Base-by-base conservation (phyloP, 2,797 vertebrate species). In the Anabas testudineus region DNA sequence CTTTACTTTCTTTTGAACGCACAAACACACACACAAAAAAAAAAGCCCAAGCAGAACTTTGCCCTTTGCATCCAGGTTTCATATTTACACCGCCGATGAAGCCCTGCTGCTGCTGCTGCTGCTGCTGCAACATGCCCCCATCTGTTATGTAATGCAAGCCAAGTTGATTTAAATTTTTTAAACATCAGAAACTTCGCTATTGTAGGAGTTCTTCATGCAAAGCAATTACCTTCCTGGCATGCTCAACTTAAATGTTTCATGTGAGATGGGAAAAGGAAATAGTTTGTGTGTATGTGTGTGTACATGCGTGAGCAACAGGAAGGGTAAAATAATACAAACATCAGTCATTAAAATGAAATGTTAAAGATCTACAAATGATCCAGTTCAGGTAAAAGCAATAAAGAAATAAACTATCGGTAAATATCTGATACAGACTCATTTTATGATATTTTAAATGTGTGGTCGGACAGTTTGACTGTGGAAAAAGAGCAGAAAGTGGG, bases 201-300 rank as follows among this genome's bases (percentile, higher is more conserved):
- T 77, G 78, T 74, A 71, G 48, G 28, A 69, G 39, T 75, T 81
- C 74, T 62, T 42, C 34, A 22, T 43, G 77, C 66, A 61, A 53
- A 79, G 76, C 76, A 80, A 85, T 80, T 43, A 81, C 80, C 57
- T 86, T 62, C 58, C 52, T 87, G 71, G 74, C 80, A 82, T 58
- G 66, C 76, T 46, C 51, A 26, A 46, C 69, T 72, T 85, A 62
- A 89, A 90, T 85, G 59, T 83, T 91, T 91, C 47, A 90, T 87
- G 64, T 10, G 34, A 56, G 39, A 24, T 30, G 75, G 42, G 45
- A 16, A 51, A 53, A 61, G 73, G 65, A 85, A 78, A 21, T 59
- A 73, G 32, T 41, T 24, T 30, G 54, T 39, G 37, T 21, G 42
- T 37, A 26, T 46, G 47, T 41, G 26, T 41, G 32, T 28, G 10